Percentiles rank a stretch among this genome's conserved stretches.
Conservation (phyloP, 1,140 invertebrate genomes). For the Bombyx mandarina region DNA sequence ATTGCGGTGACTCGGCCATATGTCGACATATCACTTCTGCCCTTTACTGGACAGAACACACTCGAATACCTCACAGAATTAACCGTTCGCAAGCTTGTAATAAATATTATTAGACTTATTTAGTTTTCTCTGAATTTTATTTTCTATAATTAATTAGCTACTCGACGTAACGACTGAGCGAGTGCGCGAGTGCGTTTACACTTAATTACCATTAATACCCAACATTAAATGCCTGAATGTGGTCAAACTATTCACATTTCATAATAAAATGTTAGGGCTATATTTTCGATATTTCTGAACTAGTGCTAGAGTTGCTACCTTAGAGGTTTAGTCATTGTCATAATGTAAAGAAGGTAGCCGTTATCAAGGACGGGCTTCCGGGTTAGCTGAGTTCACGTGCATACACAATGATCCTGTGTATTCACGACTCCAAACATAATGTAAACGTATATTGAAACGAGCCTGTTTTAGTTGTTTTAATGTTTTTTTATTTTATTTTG, state of each 20-base stretch:
- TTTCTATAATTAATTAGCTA: background rate
- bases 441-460: no score
- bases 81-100: background rate
- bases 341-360: conserved; percentile 9
- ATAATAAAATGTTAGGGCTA: no score
- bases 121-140: conserved; percentile 3
- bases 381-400: conserved; percentile 25
- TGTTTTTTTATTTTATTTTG: conserved; percentile 24
- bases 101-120: conserved; percentile 2
- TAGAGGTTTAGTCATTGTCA: background rate
- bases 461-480: background rate
- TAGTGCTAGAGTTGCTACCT: background rate
- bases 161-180: background rate
- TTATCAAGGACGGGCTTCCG: conserved; percentile 25
- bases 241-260: no score
- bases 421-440: background rate
- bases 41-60: conserved; percentile 44
- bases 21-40: conserved; percentile 61
- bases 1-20: conserved; percentile 56
- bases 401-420: conserved; percentile 17
- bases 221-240: no score
- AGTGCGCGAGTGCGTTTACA: background rate
- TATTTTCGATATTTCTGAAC: no score
- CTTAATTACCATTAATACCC: no score
- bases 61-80: conserved; percentile 10